Conservation (phyloP, 2,797 vertebrate genomes). For the Mormyrops boulengeri region DNA sequence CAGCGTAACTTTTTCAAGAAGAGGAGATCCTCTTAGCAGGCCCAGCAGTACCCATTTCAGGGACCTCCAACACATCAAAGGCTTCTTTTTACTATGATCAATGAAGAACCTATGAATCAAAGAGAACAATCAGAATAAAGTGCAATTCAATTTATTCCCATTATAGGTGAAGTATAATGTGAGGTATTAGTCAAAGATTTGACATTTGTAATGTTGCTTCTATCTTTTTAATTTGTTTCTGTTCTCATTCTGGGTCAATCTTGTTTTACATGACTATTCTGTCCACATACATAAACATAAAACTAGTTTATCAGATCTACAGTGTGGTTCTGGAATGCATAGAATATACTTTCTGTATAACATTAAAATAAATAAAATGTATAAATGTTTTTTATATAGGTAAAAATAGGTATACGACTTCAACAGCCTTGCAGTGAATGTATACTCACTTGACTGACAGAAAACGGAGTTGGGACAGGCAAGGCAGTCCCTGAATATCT, state of each 20-base stretch:
- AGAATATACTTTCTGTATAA: not conserved
- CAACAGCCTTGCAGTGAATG: not conserved
- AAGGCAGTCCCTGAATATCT: conserved; percentile 30
- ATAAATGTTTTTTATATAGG: not conserved
- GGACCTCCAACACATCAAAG: conserved; percentile 36
- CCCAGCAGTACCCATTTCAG: conserved; percentile 51
- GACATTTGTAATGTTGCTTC: not conserved
- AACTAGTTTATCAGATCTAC: not conserved
- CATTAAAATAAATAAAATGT: not conserved
- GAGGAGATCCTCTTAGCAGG: conserved; percentile 50
- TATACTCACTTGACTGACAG: conserved; percentile 56
- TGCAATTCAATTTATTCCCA: not conserved
- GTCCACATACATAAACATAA: not conserved
- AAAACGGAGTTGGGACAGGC: conserved; percentile 49
- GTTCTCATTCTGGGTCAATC: not conserved
- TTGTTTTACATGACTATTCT: not conserved
- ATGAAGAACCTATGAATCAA: conserved; percentile 53
- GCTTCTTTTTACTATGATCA: conserved; percentile 46
- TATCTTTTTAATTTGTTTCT: not conserved
- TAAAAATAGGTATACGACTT: not conserved
- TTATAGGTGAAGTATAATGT: no score
- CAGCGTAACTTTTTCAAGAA: conserved; percentile 56
- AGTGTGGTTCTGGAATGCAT: not conserved
- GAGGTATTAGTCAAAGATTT: not conserved
- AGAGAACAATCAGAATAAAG: not conserved